phyloP scores from a whole-genome alignment of 2,797 vertebrate genomes.

The Pempheris klunzingeri region DNA sequence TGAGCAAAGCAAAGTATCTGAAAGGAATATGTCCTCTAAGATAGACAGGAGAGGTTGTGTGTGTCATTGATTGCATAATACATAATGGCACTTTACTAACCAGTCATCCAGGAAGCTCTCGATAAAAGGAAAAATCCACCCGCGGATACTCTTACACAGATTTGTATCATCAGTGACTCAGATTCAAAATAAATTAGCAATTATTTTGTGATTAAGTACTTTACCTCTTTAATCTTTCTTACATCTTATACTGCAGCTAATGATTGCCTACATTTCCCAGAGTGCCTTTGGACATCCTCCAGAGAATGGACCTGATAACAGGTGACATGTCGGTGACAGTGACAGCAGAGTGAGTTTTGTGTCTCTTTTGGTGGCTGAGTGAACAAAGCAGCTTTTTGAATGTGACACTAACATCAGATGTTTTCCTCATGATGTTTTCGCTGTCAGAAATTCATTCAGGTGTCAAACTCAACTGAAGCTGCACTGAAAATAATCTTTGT shows the following conservation, averaged over 20 bases:
- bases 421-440: conserved; percentile 4
- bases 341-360: conserved; percentile 8
- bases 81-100: conserved; percentile 34
- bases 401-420: neutral
- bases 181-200: conserved; percentile 2
- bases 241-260: neutral
- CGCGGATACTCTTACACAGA: neutral
- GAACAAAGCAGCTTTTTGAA: conserved; percentile 15
- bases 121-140: conserved; percentile 18
- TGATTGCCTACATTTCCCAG: conserved; percentile 7
- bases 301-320: neutral
- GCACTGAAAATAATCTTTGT: neutral
- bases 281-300: conserved; percentile 5
- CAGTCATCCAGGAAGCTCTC: conserved; percentile 18
- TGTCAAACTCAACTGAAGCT: neutral
- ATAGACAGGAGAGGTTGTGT: conserved; percentile 29
- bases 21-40: conserved; percentile 28
- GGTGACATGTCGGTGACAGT: neutral
- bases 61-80: conserved; percentile 47
- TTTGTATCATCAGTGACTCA: neutral
- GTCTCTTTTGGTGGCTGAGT: neutral
- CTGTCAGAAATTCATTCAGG: conserved; percentile 9
- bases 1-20: conserved; percentile 31
- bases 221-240: neutral
- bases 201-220: neutral